Evolutionary conservation across 2,113 vertebrate genomes (phyloP), one percentile per base, ranked within the genome.

Genomic region (Poecilia latipinna): DNA sequence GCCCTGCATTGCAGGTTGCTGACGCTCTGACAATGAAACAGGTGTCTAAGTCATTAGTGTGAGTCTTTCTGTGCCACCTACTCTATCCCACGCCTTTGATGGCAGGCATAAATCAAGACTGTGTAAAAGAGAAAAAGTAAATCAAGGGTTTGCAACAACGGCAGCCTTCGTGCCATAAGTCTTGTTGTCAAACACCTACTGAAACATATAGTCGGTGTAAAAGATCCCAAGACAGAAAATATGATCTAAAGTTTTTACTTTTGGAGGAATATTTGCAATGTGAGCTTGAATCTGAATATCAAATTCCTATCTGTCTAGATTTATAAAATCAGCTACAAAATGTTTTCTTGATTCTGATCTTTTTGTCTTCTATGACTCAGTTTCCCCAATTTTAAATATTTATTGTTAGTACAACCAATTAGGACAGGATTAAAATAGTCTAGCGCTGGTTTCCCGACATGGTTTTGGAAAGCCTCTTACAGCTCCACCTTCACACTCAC

Each of bases 271-370:
- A 62, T 61, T 71, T 31, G 74, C 82, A 82, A 83, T 70, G 76
- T 72, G 39, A 73, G 71, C 60, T 62, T 84, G 54, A 77, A 71
- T 35, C 42, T 31, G 54, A 74, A 62, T 42, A 78, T 67, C 29
- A 48, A 65, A 78, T 65, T 51, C 37, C 12, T 22, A 74, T 78
- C 73, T 33, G 79, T 78, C 71, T 78, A 73, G 28, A 65, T 61
- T 84, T 70, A 78, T 81, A 79, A 89, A 85, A 77, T 37, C 42
- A 80, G 78, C 68, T 79, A 85, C 77, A 85, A 63, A 70, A 77
- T 74, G 70, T 74, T 28, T 62, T 54, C 51, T 57, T 57, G 22
- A 57, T n/a, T 24, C n/a, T n/a, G 24, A 24, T 7, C 7, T 57
- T 57, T 57, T 57, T 7, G 10, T 29, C 51, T 57, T 57, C 4